Percentiles rank a stretch among this genome's conserved stretches.
Evolutionary conservation across 2,797 vertebrate genomes (phyloP).

Genomic region (Scarus forsteni): DNA sequence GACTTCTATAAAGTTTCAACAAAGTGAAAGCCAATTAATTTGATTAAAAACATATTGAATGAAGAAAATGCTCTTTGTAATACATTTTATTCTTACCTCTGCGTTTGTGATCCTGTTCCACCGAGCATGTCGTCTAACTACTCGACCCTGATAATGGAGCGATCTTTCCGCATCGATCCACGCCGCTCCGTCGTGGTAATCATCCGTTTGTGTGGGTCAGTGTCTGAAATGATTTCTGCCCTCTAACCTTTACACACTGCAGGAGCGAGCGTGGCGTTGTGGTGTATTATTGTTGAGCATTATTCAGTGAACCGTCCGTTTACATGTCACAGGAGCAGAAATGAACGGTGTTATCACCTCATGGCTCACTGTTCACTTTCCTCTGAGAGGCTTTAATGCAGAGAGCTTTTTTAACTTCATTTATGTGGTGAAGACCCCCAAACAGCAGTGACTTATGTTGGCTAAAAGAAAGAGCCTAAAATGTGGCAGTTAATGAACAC

Average conservation of each 20-base stretch:
- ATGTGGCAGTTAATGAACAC: too few relatives aligned
- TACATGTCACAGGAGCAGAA: conserved; percentile 79
- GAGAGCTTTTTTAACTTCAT: conserved; percentile 21
- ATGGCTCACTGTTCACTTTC: conserved; percentile 39
- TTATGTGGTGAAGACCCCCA: not conserved
- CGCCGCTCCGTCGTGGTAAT: conserved; percentile 48
- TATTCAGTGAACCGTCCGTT: conserved; percentile 86
- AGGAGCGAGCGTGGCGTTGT: conserved; percentile 9
- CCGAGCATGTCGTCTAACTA: conserved; percentile 30
- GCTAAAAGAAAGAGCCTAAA: too few relatives aligned
- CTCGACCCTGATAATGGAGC: conserved; percentile 54
- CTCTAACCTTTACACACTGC: conserved; percentile 69
- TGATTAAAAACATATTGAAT: too few relatives aligned
- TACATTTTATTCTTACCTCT: not conserved
- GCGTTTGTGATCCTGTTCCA: conserved; percentile 5
- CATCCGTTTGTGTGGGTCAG: conserved; percentile 74
- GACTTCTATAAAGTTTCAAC: too few relatives aligned
- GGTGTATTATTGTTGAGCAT: conserved; percentile 82
- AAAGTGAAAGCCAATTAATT: too few relatives aligned
- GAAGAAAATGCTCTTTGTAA: not conserved
- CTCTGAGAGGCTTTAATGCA: too few relatives aligned
- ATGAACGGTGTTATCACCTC: conserved; percentile 64
- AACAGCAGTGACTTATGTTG: too few relatives aligned
- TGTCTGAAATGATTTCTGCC: conserved; percentile 67
- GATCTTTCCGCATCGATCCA: conserved; percentile 67